Evolutionary conservation across 2,113 vertebrate genomes (phyloP).

Genomic region (Hippocampus abdominalis): DNA sequence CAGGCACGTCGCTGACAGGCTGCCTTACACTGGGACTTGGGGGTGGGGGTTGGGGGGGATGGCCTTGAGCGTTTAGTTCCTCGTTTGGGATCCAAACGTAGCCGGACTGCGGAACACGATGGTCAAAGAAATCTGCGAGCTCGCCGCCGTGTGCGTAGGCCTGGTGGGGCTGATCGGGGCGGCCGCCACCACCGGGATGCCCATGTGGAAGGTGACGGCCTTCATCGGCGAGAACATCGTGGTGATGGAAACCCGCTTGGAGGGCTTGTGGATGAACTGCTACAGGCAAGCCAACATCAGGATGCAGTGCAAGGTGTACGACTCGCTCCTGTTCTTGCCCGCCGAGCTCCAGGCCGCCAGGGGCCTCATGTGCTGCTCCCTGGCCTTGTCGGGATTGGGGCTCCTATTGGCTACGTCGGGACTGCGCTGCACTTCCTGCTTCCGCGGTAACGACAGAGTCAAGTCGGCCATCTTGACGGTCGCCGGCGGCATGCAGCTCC

Average conservation of each 20-base stretch:
- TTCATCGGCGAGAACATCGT: conserved; percentile 81
- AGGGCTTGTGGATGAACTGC: conserved; percentile 95
- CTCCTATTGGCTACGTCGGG: conserved; percentile 74
- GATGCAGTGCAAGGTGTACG: conserved; percentile 87
- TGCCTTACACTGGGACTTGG: neutral
- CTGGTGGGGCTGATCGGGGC: conserved; percentile 78
- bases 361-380: conserved; percentile 83
- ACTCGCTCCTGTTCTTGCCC: conserved; percentile 81
- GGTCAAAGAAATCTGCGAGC: conserved; percentile 71
- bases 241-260: conserved; percentile 80
- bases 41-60: neutral
- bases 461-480: conserved; percentile 67
- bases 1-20: neutral
- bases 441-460: conserved; percentile 51
- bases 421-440: conserved; percentile 63
- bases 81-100: conserved; percentile 15
- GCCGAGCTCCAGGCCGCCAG: conserved; percentile 77
- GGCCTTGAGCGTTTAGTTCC: neutral
- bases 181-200: conserved; percentile 78
- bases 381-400: conserved; percentile 74
- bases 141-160: conserved; percentile 75
- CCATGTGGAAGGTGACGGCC: conserved; percentile 91
- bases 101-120: conserved; percentile 50
- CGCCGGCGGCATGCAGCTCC: conserved; percentile 71
- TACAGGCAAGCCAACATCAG: conserved; percentile 77